Conservation (phyloP, 1,140 invertebrate genomes). For the Myzus persicae region DNA sequence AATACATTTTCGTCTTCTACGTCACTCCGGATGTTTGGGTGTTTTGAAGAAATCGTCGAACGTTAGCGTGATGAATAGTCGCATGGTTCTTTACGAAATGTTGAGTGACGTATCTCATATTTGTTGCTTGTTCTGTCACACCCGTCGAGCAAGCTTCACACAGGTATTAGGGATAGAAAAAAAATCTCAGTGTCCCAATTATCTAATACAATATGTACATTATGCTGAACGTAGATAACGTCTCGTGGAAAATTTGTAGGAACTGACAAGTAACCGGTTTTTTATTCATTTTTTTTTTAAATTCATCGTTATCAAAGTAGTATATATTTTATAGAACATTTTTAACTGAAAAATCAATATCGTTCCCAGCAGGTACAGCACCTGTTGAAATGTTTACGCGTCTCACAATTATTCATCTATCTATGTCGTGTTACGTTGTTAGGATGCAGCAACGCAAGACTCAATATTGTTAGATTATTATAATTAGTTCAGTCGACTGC, state of each 20-base stretch:
- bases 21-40: not conserved
- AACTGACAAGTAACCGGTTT: not conserved
- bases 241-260: accelerated
- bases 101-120: not conserved
- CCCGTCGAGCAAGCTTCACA: not conserved
- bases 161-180: not conserved
- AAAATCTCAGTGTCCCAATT: not conserved
- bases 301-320: not conserved
- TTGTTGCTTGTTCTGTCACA: not conserved
- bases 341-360: not conserved
- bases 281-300: not conserved
- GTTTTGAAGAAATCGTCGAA: not conserved
- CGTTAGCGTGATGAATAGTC: not conserved
- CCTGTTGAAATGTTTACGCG: not conserved
- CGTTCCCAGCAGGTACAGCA: not conserved
- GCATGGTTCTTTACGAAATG: not conserved
- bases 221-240: not conserved
- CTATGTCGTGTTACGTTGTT: not conserved
- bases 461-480: not conserved
- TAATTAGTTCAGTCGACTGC: too few relatives aligned
- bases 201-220: not conserved
- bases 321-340: not conserved
- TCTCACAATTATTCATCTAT: not conserved
- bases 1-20: not conserved
- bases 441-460: not conserved